These are phyloP conservation scores for Apis cerana DNA, from an alignment of 1,140 invertebrate genomes.

Conservation along the genomic window DNA sequence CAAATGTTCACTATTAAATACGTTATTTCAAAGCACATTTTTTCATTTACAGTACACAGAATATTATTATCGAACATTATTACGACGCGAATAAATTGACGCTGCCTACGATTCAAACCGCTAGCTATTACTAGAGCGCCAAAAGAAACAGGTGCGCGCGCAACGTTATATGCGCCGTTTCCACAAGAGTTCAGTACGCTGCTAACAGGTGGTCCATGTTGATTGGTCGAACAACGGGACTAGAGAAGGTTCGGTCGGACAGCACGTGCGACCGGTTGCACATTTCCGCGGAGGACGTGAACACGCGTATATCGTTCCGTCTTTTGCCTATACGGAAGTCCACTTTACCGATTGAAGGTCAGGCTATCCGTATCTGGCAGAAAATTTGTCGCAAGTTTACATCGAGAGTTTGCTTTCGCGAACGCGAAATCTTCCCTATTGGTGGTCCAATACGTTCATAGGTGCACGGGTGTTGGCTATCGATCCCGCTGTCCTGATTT, in stretches of 20 bases:
- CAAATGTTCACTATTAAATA: too few species aligned
- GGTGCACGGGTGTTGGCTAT: constrained; percentile 56
- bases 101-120: neutral
- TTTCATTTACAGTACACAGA: neutral
- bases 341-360: constrained; percentile 37
- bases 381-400: neutral
- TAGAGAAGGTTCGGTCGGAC: constrained; percentile 48
- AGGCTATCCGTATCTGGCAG: neutral
- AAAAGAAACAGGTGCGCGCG: constrained; percentile 25
- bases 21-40: neutral
- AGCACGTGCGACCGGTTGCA: constrained; percentile 53
- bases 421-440: constrained; percentile 45
- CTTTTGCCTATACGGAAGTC: neutral
- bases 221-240: constrained; percentile 67
- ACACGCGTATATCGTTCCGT: constrained; percentile 26
- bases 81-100: neutral
- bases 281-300: constrained; percentile 55
- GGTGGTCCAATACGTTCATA: constrained; percentile 33
- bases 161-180: neutral
- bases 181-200: constrained; percentile 31
- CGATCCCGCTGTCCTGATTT: constrained; percentile 60
- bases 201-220: constrained; percentile 75
- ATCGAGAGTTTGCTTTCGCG: neutral
- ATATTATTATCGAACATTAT: neutral
- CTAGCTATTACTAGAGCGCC: neutral